Base-by-base conservation (phyloP, 2,888 invertebrate genomes). In the Acheta domesticus region DNA sequence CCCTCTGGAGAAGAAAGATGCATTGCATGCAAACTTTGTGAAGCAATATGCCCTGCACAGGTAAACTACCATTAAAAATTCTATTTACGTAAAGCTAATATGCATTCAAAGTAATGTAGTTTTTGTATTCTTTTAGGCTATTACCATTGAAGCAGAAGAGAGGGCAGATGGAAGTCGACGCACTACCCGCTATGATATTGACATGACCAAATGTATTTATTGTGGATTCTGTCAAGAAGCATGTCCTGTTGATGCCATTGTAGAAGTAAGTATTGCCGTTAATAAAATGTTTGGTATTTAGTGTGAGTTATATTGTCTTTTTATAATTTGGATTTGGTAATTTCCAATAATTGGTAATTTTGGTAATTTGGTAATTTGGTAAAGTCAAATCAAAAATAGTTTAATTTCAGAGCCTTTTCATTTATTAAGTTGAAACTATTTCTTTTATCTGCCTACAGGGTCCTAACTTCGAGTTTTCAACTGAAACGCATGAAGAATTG, bases 121-220 rank as follows among this genome's bases (percentile, higher is more conserved):
- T 19, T n/a, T 62, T 8, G 5, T 62, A n/a, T 62, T 12, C 62
- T 62, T 87, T 1, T 85, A 95, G 93, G 99, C 99, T 0, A 99
- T 99, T 84, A 99, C 99, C 0, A 99, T 99, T 85, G 99, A 99
- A 88, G 99, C 99, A 1, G 99, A 99, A 86, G 96, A 97, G 85
- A 91, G 99, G 82, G 92, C 93, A 48, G 99, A 99, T 87, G 99
- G 99, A 49, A 98, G 98, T 76, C 90, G 99, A 81, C 90, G 99
- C 84, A 99, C 99, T 5, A 99, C 99, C 0, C 92, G 99, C 82
- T 99, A 99, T 86, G 99, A 99, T 88, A 99, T 99, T 85, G 99
- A 99, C 86, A 99, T 99, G 99, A 98, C 99, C 11, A 99, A 99
- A 87, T 99, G 99, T 87, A 99, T 99, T 87, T 99, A 98, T 87